Percentiles rank a stretch among this genome's conserved stretches.
Evolutionary conservation across 2,797 vertebrate species (phyloP).

Genomic region (Rhadinocentrus ornatus): DNA sequence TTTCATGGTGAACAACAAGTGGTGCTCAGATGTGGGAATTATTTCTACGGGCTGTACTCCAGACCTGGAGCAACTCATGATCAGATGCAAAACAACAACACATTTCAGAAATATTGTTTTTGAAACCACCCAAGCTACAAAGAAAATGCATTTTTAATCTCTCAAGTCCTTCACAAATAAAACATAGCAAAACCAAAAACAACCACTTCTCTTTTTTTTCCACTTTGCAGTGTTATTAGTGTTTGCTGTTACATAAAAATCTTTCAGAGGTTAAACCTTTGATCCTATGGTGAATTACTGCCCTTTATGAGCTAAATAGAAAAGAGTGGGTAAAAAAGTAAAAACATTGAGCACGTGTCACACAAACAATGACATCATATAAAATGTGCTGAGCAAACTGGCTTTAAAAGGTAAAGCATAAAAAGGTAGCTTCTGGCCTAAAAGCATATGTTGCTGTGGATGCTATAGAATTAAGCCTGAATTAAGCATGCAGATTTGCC

Average conservation of each 20-base stretch:
- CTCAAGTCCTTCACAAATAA: background rate
- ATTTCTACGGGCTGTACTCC: too few relatives aligned
- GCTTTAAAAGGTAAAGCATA: background rate
- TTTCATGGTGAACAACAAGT: too few relatives aligned
- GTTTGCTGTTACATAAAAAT: background rate
- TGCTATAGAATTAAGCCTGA: background rate
- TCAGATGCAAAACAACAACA: background rate
- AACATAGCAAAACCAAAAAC: background rate
- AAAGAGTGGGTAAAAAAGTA: background rate
- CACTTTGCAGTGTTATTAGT: background rate
- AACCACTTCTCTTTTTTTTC: background rate
- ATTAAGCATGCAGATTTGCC: background rate
- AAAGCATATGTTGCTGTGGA: background rate
- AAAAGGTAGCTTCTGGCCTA: background rate
- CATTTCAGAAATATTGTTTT: background rate
- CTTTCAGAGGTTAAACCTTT: background rate
- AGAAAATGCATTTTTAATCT: background rate
- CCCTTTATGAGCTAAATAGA: background rate
- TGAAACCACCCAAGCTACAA: background rate
- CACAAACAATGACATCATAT: background rate
- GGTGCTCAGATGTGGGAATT: too few relatives aligned
- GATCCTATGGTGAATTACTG: background rate
- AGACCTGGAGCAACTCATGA: too few relatives aligned
- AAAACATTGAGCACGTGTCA: background rate
- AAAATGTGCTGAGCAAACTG: background rate